Evolutionary conservation across 2,113 vertebrate species (phyloP).

Genomic region (Triplophysa siluroides): DNA sequence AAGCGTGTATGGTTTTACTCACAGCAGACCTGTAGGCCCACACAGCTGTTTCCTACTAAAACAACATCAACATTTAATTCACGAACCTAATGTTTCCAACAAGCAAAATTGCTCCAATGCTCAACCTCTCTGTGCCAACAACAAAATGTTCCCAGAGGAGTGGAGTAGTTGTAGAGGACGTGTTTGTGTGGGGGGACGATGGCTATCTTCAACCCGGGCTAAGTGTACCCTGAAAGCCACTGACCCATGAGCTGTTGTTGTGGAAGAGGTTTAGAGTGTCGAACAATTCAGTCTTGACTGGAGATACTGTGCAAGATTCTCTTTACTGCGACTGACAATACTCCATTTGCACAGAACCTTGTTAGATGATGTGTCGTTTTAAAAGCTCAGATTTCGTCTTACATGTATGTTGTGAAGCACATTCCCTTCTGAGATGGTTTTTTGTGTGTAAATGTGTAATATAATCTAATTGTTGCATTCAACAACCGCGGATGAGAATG

Average conservation of each 20-base stretch:
- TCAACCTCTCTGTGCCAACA: slow-evolving; percentile 26
- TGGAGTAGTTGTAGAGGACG: background rate
- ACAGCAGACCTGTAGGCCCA: slow-evolving; percentile 18
- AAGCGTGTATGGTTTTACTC: slow-evolving; percentile 41
- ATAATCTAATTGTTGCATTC: background rate
- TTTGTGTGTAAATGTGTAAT: background rate
- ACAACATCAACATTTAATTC: slow-evolving; percentile 49
- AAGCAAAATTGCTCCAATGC: slow-evolving; percentile 41
- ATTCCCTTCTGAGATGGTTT: no score
- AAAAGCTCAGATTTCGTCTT: background rate
- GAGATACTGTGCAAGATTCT: background rate
- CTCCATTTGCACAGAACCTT: background rate
- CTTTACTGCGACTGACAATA: background rate
- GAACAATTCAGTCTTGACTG: no score
- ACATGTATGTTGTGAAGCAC: no score
- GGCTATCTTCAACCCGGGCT: no score
- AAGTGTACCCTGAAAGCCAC: no score
- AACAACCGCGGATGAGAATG: no score
- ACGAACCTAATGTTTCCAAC: slow-evolving; percentile 41
- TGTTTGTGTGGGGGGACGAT: no score
- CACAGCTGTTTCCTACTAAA: slow-evolving; percentile 51
- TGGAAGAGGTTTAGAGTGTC: background rate
- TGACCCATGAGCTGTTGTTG: no score
- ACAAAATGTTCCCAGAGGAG: slow-evolving; percentile 47
- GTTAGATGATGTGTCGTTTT: background rate